Conservation (phyloP, 2,113 vertebrate genomes). For the Paramormyrops kingsleyae region DNA sequence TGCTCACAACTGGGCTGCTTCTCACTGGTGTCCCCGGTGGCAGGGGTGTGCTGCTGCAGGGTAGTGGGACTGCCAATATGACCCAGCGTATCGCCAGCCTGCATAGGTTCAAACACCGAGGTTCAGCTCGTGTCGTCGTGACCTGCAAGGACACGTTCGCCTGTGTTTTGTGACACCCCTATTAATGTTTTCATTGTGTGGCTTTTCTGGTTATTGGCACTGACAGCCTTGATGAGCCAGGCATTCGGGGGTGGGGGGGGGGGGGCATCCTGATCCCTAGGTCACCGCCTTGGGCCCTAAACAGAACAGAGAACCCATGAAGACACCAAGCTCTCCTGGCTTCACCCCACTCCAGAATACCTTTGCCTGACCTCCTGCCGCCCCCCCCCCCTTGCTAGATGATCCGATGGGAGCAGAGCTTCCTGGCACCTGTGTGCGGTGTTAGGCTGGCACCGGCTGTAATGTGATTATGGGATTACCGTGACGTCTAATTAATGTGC, state of each 20-base stretch:
- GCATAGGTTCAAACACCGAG: not conserved
- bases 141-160: not conserved
- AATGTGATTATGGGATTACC: not conserved
- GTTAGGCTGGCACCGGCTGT: not conserved
- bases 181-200: not conserved
- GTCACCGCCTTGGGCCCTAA: not conserved
- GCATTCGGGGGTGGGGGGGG: not conserved
- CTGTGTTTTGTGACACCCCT: not conserved
- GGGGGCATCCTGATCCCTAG: not conserved
- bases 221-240: not conserved
- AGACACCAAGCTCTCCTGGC: not conserved
- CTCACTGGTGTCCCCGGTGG: not conserved
- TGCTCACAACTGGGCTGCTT: not conserved
- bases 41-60: not conserved
- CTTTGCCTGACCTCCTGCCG: not conserved
- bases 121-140: not conserved
- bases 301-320: not conserved
- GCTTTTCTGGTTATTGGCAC: not conserved
- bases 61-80: not conserved
- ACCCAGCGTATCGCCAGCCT: not conserved
- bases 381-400: not conserved
- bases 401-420: not conserved
- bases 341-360: not conserved
- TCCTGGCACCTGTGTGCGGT: not conserved
- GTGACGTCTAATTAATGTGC: not conserved